Evolutionary conservation across 2,113 vertebrate species (phyloP), one percentile per base, ranked within the genome.

Genomic region (Tursiops truncatus): DNA sequence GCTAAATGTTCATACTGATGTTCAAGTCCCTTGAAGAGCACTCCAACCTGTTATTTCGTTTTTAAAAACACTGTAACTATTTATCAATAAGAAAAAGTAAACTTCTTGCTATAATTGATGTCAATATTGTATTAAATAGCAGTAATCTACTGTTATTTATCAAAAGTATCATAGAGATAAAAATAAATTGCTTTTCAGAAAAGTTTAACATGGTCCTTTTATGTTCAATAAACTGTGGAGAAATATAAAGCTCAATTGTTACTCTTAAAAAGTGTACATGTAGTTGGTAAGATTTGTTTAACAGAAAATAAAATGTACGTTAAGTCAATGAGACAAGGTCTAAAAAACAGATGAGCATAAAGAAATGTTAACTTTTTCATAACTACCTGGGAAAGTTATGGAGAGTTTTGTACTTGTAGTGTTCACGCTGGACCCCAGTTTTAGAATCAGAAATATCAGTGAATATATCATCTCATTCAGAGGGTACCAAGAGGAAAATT

Each of bases 31-130:
- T 83, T 94, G 73, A 93, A 96, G 58, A 84, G 41, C 33, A 63
- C 76, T 96, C 13, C 3, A 82, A 21, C 8, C 14, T 73, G 20
- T 84, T 87, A 81, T 8, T 93, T 74, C 73, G 79, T 65, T 77
- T 97, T 90, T 73, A 93, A 96, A 80, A 93, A 41, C 0, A 56
- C 82, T 82, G 17, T 56, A 91, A 92, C 47, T 91, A 82, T 93
- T 96, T 96, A 83, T 91, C 67, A 91, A 92, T 91, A 97, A 79
- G 38, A 94, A 70, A 86, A 95, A 96, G 56, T 88, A 76, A 95
- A 63, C 68, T 41, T 93, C 67, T 88, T 67, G 7, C 50, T 82
- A 28, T 97, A 95, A 97, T 76, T 96, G 89, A 83, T 96, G 62
- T 83, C 71, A 97, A 83, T 73, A 91, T 76, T 47, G 10, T 84